phyloP scores from a whole-genome alignment of 2,888 invertebrate genomes.

The Platerodrilus igneus region DNA sequence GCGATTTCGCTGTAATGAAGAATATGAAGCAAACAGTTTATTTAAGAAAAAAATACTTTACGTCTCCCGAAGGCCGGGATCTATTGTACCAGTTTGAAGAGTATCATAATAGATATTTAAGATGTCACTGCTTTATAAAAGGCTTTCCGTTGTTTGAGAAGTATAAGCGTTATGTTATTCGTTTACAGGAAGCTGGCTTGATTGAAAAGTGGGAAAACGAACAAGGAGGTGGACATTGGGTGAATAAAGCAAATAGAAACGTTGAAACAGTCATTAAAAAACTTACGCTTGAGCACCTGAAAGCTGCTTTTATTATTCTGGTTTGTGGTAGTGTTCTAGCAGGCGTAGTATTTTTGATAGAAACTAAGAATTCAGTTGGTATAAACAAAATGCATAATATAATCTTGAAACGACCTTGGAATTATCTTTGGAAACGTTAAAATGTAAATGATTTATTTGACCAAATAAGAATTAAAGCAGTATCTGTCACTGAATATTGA shows the following conservation, averaged over 20 bases:
- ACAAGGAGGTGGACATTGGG: not conserved
- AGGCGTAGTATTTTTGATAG: not conserved
- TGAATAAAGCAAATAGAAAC: not conserved
- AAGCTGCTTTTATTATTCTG: conserved; percentile 4
- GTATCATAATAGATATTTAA: not conserved
- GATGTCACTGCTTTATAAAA: not conserved
- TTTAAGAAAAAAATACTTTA: conserved; percentile 23
- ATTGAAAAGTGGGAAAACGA: not conserved
- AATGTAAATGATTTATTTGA: no score
- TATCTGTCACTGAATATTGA: no score
- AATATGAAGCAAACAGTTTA: conserved; percentile 26
- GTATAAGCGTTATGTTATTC: not conserved
- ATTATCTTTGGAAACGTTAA: no score
- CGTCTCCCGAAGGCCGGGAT: conserved; percentile 18
- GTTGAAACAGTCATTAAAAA: not conserved
- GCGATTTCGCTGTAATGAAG: conserved; percentile 27
- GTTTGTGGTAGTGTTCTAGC: conserved; percentile 1
- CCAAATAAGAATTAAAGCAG: no score
- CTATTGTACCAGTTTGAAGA: conserved; percentile 22
- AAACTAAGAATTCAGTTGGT: no score
- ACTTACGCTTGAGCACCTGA: conserved; percentile 4
- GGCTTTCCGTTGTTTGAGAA: not conserved
- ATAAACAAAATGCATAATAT: no score
- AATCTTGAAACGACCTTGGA: no score
- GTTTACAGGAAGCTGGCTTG: not conserved